Percentiles rank a stretch among this genome's conserved stretches.
Conservation (phyloP, 2,113 vertebrate species). For the Serinus canaria region DNA sequence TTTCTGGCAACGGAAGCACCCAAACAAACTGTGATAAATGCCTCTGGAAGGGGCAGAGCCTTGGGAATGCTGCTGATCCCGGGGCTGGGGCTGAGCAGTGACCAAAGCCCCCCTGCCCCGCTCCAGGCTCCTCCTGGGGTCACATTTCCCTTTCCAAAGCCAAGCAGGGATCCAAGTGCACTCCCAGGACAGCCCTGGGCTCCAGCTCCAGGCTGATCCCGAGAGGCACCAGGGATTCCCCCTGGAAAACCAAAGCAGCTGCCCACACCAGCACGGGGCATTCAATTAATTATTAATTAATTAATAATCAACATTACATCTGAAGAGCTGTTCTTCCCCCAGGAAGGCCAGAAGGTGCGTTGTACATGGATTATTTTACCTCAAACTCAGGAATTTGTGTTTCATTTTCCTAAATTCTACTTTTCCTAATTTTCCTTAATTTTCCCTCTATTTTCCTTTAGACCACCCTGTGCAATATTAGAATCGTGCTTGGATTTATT, state of each 20-base stretch:
- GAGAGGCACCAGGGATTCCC: conserved; percentile 19
- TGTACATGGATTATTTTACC: not conserved
- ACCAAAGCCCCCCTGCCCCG: not conserved
- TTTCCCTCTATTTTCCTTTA: too few species aligned
- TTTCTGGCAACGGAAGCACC: too few species aligned
- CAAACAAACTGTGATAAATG: too few species aligned
- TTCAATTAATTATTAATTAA: not conserved
- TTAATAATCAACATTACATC: not conserved
- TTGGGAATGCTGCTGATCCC: too few species aligned
- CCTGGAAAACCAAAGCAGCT: not conserved
- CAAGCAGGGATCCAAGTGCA: conserved; percentile 8
- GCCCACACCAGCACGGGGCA: not conserved
- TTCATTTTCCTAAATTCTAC: not conserved
- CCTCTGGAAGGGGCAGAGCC: too few species aligned
- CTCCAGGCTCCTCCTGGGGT: not conserved
- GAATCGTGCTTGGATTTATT: too few species aligned
- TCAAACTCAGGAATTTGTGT: not conserved
- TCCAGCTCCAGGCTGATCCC: not conserved
- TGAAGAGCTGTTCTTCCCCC: not conserved
- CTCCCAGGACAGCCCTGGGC: conserved; percentile 38
- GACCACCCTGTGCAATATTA: too few species aligned
- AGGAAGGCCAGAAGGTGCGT: not conserved
- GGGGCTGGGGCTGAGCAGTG: not conserved
- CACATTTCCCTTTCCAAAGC: conserved; percentile 45
- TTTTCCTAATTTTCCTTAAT: too few species aligned